Evolutionary conservation across 2,888 invertebrate genomes (phyloP).

Genomic region (Archaeoteleia sp.): DNA sequence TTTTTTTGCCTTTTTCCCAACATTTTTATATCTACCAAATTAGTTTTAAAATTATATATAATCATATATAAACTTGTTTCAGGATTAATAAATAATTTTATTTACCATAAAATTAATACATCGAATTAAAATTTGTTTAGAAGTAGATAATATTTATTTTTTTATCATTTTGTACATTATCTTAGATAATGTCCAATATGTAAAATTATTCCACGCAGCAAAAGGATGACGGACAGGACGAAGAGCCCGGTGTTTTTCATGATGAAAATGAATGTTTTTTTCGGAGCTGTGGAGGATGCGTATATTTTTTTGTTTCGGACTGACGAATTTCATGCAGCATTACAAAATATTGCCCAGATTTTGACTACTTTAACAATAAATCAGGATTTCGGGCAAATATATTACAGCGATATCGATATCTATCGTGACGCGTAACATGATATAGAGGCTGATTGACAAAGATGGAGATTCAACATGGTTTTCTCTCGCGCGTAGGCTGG

Average conservation of each 20-base stretch:
- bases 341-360: constrained; percentile 48
- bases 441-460: constrained; percentile 53
- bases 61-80: too few relatives aligned
- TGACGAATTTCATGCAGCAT: constrained; percentile 48
- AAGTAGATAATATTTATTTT: too few relatives aligned
- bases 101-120: too few relatives aligned
- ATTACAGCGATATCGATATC: constrained; percentile 46
- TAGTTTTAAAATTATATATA: too few relatives aligned
- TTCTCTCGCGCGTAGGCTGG: constrained; percentile 14
- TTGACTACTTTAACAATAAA: constrained; percentile 50
- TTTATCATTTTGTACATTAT: too few relatives aligned
- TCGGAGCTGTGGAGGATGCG: constrained; percentile 19
- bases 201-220: too few relatives aligned
- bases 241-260: constrained; percentile 38
- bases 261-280: constrained; percentile 45
- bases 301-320: constrained; percentile 28
- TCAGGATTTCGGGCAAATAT: constrained; percentile 49
- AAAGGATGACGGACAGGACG: constrained; percentile 15
- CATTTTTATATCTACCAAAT: too few relatives aligned
- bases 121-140: too few relatives aligned
- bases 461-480: constrained; percentile 37
- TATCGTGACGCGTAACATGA: constrained; percentile 43
- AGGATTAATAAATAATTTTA: too few relatives aligned
- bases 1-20: too few relatives aligned
- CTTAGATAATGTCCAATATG: too few relatives aligned